Percentiles rank a stretch among this genome's conserved stretches.
These are phyloP conservation scores for Drosophila suboccidentalis DNA, from an alignment of 2,888 invertebrate species.

Conservation along the genomic window DNA sequence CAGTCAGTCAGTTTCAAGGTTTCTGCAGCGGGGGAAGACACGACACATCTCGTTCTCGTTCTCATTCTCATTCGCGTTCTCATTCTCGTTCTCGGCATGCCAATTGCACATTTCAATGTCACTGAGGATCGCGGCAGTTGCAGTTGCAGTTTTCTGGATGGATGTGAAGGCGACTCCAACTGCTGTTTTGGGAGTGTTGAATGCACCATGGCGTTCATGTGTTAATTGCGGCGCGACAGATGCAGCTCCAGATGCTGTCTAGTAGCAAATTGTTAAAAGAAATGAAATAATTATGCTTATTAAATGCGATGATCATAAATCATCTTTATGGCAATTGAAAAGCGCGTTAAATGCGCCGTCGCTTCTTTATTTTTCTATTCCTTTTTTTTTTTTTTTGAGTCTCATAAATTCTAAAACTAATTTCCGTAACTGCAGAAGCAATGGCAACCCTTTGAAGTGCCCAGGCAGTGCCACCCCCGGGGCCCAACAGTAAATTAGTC, in stretches of 20 bases:
- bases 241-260: slow-evolving; percentile 29
- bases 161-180: slow-evolving; percentile 21
- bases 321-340: slow-evolving; percentile 83
- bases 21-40: slow-evolving; percentile 2
- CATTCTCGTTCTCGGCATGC: slow-evolving; percentile 63
- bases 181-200: slow-evolving; percentile 41
- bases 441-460: slow-evolving; percentile 62
- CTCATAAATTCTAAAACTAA: slow-evolving; percentile 84
- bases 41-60: background rate
- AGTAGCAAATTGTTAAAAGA: slow-evolving; percentile 18
- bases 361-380: slow-evolving; percentile 16
- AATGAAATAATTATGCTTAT: slow-evolving; percentile 71
- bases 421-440: slow-evolving; percentile 63
- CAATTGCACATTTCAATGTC: slow-evolving; percentile 80
- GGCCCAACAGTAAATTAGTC: slow-evolving; percentile 65
- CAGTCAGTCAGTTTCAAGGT: slow-evolving; percentile 22
- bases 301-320: slow-evolving; percentile 81
- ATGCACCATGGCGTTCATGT: slow-evolving; percentile 57
- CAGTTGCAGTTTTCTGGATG: slow-evolving; percentile 24
- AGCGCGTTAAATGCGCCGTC: slow-evolving; percentile 65
- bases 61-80: background rate
- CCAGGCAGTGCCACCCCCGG: slow-evolving; percentile 52
- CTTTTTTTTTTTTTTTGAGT: slow-evolving; percentile 36
- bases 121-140: slow-evolving; percentile 73
- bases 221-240: slow-evolving; percentile 66